Percentiles rank a stretch among this genome's conserved stretches.
phyloP scores from a whole-genome alignment of 1,140 invertebrate species.

The Trichonephila inaurata region DNA sequence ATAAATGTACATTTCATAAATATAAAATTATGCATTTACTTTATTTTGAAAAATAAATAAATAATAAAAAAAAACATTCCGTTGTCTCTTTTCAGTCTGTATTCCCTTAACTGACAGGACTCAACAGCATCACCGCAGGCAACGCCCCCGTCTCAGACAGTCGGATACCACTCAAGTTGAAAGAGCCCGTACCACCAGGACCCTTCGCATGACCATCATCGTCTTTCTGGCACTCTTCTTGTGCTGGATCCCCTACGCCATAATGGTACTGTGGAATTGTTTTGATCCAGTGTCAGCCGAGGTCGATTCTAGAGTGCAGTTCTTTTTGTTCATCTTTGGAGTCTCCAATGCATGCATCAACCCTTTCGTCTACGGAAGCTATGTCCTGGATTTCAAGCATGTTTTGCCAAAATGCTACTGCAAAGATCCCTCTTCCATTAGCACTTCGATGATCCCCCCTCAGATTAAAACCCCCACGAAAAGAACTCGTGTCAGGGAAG shows the following conservation, averaged over 20 bases:
- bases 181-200: slow-evolving; percentile 81
- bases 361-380: slow-evolving; percentile 89
- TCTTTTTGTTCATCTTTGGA: slow-evolving; percentile 85
- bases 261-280: slow-evolving; percentile 87
- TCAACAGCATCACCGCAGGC: slow-evolving; percentile 73
- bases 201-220: slow-evolving; percentile 90
- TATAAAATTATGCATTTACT: no score
- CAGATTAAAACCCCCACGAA: slow-evolving; percentile 24
- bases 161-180: slow-evolving; percentile 86
- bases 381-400: slow-evolving; percentile 79
- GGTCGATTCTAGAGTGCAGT: slow-evolving; percentile 84
- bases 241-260: slow-evolving; percentile 90
- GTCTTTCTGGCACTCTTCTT: slow-evolving; percentile 89
- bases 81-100: slow-evolving; percentile 34
- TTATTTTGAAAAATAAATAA: no score
- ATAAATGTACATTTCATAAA: no score
- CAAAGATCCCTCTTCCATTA: not conserved
- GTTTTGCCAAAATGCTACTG: not conserved
- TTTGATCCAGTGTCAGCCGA: slow-evolving; percentile 77
- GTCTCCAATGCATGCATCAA: slow-evolving; percentile 88
- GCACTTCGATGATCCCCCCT: not conserved
- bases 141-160: slow-evolving; percentile 82
- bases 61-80: not conserved
- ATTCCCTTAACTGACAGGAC: slow-evolving; percentile 42
- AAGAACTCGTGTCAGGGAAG: not conserved